Evolutionary conservation across 1,140 invertebrate genomes (phyloP), one percentile per base, ranked within the genome.

Genomic region (Vollenhovia emeryi): DNA sequence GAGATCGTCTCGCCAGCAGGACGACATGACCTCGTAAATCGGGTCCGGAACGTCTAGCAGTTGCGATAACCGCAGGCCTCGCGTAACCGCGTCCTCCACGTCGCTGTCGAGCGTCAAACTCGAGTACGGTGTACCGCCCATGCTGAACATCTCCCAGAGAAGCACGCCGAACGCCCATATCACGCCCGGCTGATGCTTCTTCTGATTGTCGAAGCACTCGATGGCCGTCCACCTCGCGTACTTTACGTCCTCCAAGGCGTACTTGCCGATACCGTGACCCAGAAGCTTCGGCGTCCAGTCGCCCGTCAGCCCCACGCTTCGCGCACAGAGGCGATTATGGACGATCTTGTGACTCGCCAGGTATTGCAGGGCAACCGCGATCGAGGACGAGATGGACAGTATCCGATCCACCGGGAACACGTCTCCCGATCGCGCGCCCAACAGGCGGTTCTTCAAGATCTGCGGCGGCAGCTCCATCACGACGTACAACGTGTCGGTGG

Each of bases 1-100:
- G 7, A 96, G 96, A 93, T 98, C 97, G n/a, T 96, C 91, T 91
- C 97, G 97, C 98, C 98, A 98, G 91, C 98, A 98, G 85, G 98
- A 97, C 6, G 97, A 94, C 95, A 98, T 97, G 59, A 98, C 94
- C 93, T 98, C 97, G 92, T 98, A 98, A 30, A 98, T 93, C 83
- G 97, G 96, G 92, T 98, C 97, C 55, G 96, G 96, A 43, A 97
- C 96, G 90, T 97, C 97, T 33, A 96, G 95, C 0, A 97, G 95
- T 90, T 98, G 97, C 4, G 96, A 95, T 2, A 98, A 96, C 40
- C 97, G 95, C 75, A 97, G 94, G 1, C 97, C 97, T 88, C 95
- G 95, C 40, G 96, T 94, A 5, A 98, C 94, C 66, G 97, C 95
- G 9, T 96, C 95, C 8, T 96, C 95, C 0, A 98, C 96, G 87